These are phyloP conservation scores for Diachasma alloeum DNA, from an alignment of 1,140 invertebrate species.

Conservation along the genomic window DNA sequence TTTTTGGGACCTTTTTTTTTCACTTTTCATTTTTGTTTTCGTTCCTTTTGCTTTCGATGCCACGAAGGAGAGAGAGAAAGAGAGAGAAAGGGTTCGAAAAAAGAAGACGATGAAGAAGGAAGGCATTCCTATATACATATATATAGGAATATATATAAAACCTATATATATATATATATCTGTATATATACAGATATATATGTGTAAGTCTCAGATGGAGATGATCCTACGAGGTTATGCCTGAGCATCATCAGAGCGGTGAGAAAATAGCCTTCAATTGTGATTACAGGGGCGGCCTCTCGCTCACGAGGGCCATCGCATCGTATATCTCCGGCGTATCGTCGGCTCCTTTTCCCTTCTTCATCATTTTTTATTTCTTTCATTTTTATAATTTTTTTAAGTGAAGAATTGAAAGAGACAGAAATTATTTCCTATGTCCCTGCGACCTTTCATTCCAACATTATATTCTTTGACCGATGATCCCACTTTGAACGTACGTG, in stretches of 20 bases:
- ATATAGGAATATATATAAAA: too few relatives aligned
- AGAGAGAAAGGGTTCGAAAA: neutral
- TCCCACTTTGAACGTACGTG: conserved; percentile 4
- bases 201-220: conserved; percentile 38
- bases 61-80: neutral
- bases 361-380: conserved; percentile 3
- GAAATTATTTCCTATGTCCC: conserved; percentile 14
- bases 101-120: neutral
- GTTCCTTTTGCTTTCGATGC: neutral
- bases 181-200: conserved; percentile 6
- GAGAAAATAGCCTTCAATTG: conserved; percentile 67
- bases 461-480: conserved; percentile 9
- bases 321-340: conserved; percentile 38
- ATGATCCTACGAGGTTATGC: conserved; percentile 62
- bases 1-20: neutral
- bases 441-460: conserved; percentile 22
- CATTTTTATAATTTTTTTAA: neutral
- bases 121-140: neutral
- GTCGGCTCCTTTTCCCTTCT: conserved; percentile 14
- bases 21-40: neutral
- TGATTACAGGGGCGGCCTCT: conserved; percentile 64
- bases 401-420: conserved; percentile 3
- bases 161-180: too few relatives aligned
- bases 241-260: conserved; percentile 63
- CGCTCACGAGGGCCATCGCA: conserved; percentile 35